phyloP scores from a whole-genome alignment of 2,113 vertebrate species.

The Aleadryas rufinucha region DNA sequence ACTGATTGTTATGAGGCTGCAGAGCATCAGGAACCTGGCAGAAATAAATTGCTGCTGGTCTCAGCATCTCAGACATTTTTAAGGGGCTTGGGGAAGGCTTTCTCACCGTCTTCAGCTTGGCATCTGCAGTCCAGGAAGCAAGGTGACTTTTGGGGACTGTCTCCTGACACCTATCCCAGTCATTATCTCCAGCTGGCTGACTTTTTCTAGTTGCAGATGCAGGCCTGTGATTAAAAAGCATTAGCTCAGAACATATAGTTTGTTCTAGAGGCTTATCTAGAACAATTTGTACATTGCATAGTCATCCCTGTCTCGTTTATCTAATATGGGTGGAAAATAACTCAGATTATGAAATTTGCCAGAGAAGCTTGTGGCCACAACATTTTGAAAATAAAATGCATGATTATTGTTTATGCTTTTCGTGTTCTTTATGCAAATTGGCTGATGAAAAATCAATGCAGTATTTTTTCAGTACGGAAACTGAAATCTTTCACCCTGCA shows the following conservation, averaged over 20 bases:
- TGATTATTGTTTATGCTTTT: not conserved
- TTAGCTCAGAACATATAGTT: not conserved
- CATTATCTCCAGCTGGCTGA: not conserved
- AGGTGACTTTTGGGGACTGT: slow-evolving; percentile 10
- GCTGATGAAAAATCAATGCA: slow-evolving; percentile 12
- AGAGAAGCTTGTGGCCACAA: not conserved
- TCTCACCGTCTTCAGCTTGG: not conserved
- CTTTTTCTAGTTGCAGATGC: not conserved
- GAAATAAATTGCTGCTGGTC: not conserved
- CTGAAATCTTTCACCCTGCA: not conserved
- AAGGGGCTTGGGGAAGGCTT: not conserved
- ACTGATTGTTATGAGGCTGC: not conserved
- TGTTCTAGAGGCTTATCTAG: slow-evolving; percentile 13
- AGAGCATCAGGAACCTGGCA: not conserved
- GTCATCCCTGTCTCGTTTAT: not conserved
- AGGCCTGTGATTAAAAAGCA: slow-evolving; percentile 19
- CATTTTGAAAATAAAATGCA: not conserved
- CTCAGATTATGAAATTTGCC: slow-evolving; percentile 8
- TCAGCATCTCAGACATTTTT: not conserved
- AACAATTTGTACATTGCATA: not conserved
- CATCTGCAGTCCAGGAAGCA: not conserved
- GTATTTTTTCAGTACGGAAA: not conserved
- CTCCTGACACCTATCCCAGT: not conserved
- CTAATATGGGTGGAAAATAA: slow-evolving; percentile 10
- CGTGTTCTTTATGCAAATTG: slow-evolving; percentile 25